Percentiles rank a stretch among this genome's conserved stretches.
These are phyloP conservation scores for Dendronephthya gigantea DNA, from an alignment of 64 coral and sea anemone genomes.

Conservation along the genomic window DNA sequence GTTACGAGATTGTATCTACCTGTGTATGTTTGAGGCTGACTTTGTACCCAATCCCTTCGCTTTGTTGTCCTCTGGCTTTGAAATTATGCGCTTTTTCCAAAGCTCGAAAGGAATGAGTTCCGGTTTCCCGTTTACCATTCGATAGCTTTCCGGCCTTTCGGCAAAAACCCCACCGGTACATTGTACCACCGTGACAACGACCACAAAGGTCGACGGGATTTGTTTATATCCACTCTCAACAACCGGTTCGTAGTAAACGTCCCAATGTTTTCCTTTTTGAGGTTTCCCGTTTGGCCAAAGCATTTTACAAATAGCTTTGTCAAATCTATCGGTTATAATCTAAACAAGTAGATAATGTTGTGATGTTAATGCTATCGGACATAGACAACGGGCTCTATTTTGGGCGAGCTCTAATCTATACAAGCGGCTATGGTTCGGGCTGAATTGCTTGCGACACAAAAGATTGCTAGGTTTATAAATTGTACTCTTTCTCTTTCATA, in stretches of 20 bases:
- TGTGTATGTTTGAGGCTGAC: too few species aligned
- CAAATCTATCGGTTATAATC: neutral
- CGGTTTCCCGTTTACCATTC: neutral
- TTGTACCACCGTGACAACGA: neutral
- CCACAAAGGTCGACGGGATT: conserved; percentile 8
- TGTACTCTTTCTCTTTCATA: neutral
- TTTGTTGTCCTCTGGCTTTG: too few species aligned
- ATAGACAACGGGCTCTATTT: too few species aligned
- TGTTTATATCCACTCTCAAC: neutral
- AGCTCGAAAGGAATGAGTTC: neutral
- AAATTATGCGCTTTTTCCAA: neutral
- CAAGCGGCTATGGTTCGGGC: too few species aligned
- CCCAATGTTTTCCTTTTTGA: neutral
- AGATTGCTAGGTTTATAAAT: too few species aligned
- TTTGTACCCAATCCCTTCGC: too few species aligned
- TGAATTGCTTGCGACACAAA: too few species aligned
- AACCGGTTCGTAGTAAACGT: neutral
- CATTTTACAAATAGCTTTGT: neutral
- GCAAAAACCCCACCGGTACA: neutral
- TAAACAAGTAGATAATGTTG: too few species aligned
- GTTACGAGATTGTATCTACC: too few species aligned
- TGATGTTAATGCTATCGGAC: too few species aligned
- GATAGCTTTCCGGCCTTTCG: neutral
- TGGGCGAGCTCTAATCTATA: too few species aligned
- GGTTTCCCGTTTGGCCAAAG: neutral